A percentile compares a stretch with the other conserved stretches of the same genome.
phyloP scores from a whole-genome alignment of 1,140 invertebrate genomes.

The Heterodera carotae region DNA sequence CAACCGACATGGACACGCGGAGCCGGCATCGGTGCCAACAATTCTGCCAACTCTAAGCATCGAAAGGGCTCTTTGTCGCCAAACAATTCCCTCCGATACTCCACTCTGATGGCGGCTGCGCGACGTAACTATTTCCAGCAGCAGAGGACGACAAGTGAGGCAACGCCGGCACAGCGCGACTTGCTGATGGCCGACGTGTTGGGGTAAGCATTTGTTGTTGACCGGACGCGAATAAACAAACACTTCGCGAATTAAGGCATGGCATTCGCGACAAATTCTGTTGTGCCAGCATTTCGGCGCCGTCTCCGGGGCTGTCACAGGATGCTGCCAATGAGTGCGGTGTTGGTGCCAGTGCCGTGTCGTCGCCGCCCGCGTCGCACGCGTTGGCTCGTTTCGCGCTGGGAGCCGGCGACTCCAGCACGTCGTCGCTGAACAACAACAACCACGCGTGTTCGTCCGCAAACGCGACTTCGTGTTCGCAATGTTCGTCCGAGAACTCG shows the following conservation, averaged over 20 bases:
- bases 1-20: constrained; percentile 18
- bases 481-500: constrained; percentile 19
- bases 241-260: constrained; percentile 4
- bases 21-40: background rate
- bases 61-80: constrained; percentile 27
- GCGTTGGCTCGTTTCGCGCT: constrained; percentile 11
- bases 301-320: constrained; percentile 11
- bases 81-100: constrained; percentile 28
- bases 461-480: constrained; percentile 8
- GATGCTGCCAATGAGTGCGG: constrained; percentile 8
- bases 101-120: constrained; percentile 25
- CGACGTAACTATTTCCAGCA: constrained; percentile 26
- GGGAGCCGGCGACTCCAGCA: constrained; percentile 24
- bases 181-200: constrained; percentile 26
- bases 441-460: background rate
- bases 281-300: constrained; percentile 25
- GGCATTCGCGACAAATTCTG: constrained; percentile 26
- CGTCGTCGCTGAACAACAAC: constrained; percentile 23
- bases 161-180: constrained; percentile 26
- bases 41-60: constrained; percentile 28
- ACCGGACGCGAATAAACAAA: background rate
- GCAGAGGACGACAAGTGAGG: constrained; percentile 27
- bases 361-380: background rate
- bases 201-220: background rate
- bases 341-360: background rate